These are phyloP conservation scores for Zaprionus capensis DNA, from an alignment of 1,140 invertebrate genomes.

Conservation along the genomic window DNA sequence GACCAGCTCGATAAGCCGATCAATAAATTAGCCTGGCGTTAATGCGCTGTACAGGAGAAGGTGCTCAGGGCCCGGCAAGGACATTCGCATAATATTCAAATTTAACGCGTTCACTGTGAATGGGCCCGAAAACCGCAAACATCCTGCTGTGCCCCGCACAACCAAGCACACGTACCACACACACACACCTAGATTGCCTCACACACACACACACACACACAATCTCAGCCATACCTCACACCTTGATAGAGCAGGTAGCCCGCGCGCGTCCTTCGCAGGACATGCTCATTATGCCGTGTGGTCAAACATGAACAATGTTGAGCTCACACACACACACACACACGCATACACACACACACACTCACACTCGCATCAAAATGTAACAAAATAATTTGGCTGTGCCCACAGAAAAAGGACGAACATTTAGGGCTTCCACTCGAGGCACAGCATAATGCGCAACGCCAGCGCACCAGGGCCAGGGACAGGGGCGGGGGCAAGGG, in stretches of 20 bases:
- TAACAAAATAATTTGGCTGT: slow-evolving; percentile 53
- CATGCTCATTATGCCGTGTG: slow-evolving; percentile 69
- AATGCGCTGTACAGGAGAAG: not conserved
- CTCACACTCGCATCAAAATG: slow-evolving; percentile 30
- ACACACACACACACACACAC: slow-evolving; percentile 7
- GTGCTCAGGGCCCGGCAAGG: not conserved
- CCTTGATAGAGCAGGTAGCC: slow-evolving; percentile 8
- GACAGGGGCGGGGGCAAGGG: not conserved
- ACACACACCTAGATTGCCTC: not conserved
- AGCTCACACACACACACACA: not conserved
- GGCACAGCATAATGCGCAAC: slow-evolving; percentile 51
- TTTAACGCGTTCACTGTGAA: not conserved
- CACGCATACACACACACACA: not conserved
- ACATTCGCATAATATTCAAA: slow-evolving; percentile 16
- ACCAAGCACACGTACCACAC: slow-evolving; percentile 3
- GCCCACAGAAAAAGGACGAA: slow-evolving; percentile 31
- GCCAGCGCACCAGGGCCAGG: slow-evolving; percentile 18
- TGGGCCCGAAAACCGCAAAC: slow-evolving; percentile 30
- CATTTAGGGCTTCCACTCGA: slow-evolving; percentile 60
- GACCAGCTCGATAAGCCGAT: slow-evolving; percentile 1
- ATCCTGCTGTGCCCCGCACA: slow-evolving; percentile 25
- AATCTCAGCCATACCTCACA: slow-evolving; percentile 7
- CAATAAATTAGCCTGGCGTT: slow-evolving; percentile 16
- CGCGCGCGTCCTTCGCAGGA: slow-evolving; percentile 31
- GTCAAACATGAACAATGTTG: slow-evolving; percentile 67